Conservation (phyloP, 2,888 invertebrate genomes). For the Latrodectus hesperus region DNA sequence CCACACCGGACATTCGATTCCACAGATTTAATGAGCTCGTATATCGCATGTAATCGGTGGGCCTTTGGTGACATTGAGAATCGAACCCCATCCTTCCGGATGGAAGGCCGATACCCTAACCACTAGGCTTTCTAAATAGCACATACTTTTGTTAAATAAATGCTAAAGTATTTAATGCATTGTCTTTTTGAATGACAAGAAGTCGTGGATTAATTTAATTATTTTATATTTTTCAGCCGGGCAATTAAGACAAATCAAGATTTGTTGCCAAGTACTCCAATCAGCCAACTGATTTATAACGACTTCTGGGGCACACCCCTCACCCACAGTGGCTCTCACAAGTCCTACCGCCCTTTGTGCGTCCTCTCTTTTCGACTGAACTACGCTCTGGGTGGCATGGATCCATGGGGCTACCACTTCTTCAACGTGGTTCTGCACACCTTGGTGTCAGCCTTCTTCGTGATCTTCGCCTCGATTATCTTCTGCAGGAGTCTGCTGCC, state of each 20-base stretch:
- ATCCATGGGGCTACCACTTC: slow-evolving; percentile 89
- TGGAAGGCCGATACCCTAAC: too few species aligned
- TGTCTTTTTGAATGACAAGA: too few species aligned
- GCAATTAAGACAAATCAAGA: slow-evolving; percentile 96
- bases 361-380: slow-evolving; percentile 91
- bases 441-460: slow-evolving; percentile 87
- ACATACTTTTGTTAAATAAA: too few species aligned
- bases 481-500: slow-evolving; percentile 72
- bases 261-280: slow-evolving; percentile 87
- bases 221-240: slow-evolving; percentile 82
- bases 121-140: too few species aligned
- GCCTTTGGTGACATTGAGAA: too few species aligned
- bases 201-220: slow-evolving; percentile 42
- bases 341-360: slow-evolving; percentile 95
- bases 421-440: slow-evolving; percentile 90
- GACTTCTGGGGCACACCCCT: slow-evolving; percentile 99
- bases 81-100: too few species aligned
- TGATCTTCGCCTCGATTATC: slow-evolving; percentile 82
- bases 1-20: too few species aligned
- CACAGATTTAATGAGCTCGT: too few species aligned
- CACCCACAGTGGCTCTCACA: slow-evolving; percentile 93
- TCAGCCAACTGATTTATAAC: slow-evolving; percentile 88
- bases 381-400: slow-evolving; percentile 81
- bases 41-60: too few species aligned
- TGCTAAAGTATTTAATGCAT: too few species aligned